A percentile compares a stretch with the other conserved stretches of the same genome.
These are phyloP conservation scores for Takifugu ocellatus DNA, from an alignment of 2,797 vertebrate genomes.

Conservation along the genomic window DNA sequence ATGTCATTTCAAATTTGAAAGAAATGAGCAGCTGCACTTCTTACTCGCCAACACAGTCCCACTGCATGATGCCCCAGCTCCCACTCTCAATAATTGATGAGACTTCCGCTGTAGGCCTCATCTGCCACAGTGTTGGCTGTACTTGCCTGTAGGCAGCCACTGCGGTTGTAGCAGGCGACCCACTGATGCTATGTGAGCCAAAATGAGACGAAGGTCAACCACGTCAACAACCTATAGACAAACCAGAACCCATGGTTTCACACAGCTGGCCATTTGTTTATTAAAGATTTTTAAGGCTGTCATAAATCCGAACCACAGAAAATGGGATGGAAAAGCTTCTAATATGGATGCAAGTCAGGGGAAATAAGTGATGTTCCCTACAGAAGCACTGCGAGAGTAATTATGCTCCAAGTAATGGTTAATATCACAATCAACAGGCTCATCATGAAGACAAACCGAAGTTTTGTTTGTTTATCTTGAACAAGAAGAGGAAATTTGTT, in stretches of 20 bases:
- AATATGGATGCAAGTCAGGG: too few species aligned
- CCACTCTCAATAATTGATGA: constrained; percentile 67
- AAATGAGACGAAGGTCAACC: constrained; percentile 35
- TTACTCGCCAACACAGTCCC: constrained; percentile 51
- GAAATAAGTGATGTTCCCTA: too few species aligned
- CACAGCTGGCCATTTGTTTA: constrained; percentile 47
- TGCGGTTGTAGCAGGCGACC: constrained; percentile 33
- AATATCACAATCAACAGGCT: too few species aligned
- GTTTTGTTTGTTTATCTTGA: too few species aligned
- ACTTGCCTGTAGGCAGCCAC: constrained; percentile 42
- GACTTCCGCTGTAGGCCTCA: constrained; percentile 55
- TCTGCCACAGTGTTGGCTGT: constrained; percentile 45
- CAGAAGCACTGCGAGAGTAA: too few species aligned
- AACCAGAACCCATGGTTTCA: constrained; percentile 33
- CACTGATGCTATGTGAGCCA: constrained; percentile 46
- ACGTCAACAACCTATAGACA: constrained; percentile 46
- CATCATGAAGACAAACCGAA: too few species aligned
- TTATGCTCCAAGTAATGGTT: too few species aligned
- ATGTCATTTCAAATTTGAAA: constrained; percentile 51
- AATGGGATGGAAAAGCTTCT: too few species aligned
- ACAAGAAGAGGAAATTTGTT: too few species aligned
- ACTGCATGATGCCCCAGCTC: constrained; percentile 49
- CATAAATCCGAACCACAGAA: constrained; percentile 47
- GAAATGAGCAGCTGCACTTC: constrained; percentile 62
- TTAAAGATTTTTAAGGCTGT: constrained; percentile 64